Evolutionary conservation across 1,140 invertebrate species (phyloP), one percentile per base, ranked within the genome.

Genomic region (Drosophila watanabei): DNA sequence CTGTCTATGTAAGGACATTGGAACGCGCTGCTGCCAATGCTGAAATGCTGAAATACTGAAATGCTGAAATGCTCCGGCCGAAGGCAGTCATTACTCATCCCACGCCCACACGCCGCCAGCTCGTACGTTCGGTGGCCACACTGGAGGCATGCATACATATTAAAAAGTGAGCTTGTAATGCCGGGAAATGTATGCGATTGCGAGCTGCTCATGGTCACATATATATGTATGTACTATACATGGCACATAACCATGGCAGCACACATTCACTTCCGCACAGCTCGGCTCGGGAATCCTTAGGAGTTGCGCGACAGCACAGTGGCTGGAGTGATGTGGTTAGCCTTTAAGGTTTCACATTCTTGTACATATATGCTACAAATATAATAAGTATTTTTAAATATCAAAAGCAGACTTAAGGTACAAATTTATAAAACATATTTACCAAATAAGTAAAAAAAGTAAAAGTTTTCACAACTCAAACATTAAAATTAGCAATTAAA

Each of bases 1-100:
- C 46, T 70, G 37, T 70, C 56, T 69, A 51, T 75, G 64, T 84
- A 81, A 75, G 85, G 78, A 88, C 84, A 89, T 84, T 80, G 85
- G 77, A 78, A 76, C 80, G 85, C 80, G 75, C 60, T 75, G 75
- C 60, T 82, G 75, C 78, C 83, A 75, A 86, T 82, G 83, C 82
- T 79, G 64, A 80, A 64, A 14, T 41, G 52, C 62, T 64, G 28
- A 43, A 69, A 86, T 82, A 79, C 82, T 79, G 64, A 80, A 64
- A 14, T 41, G 35, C 62, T 59, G 28, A 43, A 69, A 52, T 20
- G 62, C 66, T 41, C 46, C 37, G 59, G 59, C 79, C 61, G 60
- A 75, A 70, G 75, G 65, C 76, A 83, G 82, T 88, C 84, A 87
- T 87, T 87, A 83, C 77, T 87, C 84, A 88, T 83, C 71, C 81